These are phyloP conservation scores for Porites lobata DNA, from an alignment of 92 coral and sea anemone species.

Conservation along the genomic window DNA sequence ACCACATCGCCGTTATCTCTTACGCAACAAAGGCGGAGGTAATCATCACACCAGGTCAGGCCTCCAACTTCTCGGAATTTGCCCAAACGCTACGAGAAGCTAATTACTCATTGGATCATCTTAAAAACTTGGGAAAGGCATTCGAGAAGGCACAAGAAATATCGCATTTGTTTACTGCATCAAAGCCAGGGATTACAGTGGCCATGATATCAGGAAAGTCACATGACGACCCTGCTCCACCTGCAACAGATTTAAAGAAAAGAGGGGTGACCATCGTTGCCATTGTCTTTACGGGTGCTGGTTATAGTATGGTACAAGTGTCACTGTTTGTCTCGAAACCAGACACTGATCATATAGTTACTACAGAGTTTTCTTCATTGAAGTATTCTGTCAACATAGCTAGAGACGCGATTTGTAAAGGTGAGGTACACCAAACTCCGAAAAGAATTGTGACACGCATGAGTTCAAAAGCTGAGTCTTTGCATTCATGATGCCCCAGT, in stretches of 20 bases:
- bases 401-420: conserved; percentile 25
- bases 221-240: background rate
- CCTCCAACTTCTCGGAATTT: conserved; percentile 31
- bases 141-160: background rate
- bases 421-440: background rate
- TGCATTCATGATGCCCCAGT: too few species aligned
- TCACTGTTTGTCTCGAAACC: conserved; percentile 11
- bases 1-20: conserved; percentile 23
- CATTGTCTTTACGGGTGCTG: background rate
- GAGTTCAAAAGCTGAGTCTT: too few species aligned
- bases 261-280: conserved; percentile 23
- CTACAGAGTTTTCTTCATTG: background rate
- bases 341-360: background rate
- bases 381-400: conserved; percentile 2
- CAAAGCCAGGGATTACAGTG: conserved; percentile 1
- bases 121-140: conserved; percentile 33
- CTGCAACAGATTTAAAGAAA: conserved; percentile 5
- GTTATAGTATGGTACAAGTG: background rate
- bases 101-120: conserved; percentile 18
- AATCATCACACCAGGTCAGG: conserved; percentile 19
- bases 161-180: background rate
- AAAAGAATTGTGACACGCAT: background rate
- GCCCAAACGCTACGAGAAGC: conserved; percentile 20
- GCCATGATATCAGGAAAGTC: conserved; percentile 35
- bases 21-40: conserved; percentile 14